Percentiles rank a stretch among this genome's conserved stretches.
Evolutionary conservation across 2,888 invertebrate species (phyloP).

Genomic region (Dioctria rufipes): DNA sequence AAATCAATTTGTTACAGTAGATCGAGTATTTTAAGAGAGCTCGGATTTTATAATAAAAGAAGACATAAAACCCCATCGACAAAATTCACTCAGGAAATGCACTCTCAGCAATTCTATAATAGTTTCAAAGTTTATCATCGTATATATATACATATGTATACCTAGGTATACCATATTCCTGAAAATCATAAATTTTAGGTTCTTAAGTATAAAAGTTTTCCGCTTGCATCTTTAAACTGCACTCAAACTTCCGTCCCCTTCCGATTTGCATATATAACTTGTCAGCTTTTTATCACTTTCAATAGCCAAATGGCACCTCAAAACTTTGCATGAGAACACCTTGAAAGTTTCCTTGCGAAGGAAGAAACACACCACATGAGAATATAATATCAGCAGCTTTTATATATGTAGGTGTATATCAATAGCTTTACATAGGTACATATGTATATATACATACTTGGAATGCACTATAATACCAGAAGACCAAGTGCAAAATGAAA

Average conservation of each 20-base stretch:
- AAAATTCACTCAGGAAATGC: no score
- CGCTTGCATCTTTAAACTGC: slow-evolving; percentile 48
- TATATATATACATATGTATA: no score
- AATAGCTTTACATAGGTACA: no score
- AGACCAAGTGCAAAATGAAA: background rate
- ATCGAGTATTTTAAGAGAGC: background rate
- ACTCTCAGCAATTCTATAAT: no score
- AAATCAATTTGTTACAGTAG: background rate
- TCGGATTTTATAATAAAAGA: no score
- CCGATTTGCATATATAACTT: slow-evolving; percentile 45
- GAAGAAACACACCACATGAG: slow-evolving; percentile 1
- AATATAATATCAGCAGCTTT: background rate
- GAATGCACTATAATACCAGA: background rate
- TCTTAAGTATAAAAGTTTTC: slow-evolving; percentile 36
- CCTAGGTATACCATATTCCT: background rate
- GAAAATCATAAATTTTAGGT: slow-evolving; percentile 41
- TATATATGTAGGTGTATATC: background rate
- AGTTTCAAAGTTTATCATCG: no score
- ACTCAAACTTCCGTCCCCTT: slow-evolving; percentile 45
- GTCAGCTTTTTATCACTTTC: slow-evolving; percentile 48
- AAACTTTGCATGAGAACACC: slow-evolving; percentile 52
- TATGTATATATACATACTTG: no score
- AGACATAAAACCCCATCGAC: background rate
- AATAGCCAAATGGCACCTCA: slow-evolving; percentile 52
- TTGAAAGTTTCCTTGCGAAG: slow-evolving; percentile 32